Evolutionary conservation across 1,140 invertebrate genomes (phyloP).

Genomic region (Platorchestia sp.): DNA sequence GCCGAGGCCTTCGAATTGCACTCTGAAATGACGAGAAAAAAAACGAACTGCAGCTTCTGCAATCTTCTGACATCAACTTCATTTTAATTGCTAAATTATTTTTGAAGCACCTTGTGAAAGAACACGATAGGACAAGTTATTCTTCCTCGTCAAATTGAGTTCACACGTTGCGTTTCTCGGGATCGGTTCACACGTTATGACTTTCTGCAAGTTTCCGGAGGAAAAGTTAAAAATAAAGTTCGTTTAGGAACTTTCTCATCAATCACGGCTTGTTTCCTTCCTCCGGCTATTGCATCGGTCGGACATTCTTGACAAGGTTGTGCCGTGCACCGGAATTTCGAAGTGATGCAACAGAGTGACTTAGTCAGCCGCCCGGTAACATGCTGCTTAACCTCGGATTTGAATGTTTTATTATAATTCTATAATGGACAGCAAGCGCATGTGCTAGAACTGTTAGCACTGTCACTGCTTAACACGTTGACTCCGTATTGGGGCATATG

Average conservation of each 20-base stretch:
- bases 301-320: constrained; percentile 15
- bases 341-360: background rate
- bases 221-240: background rate
- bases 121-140: background rate
- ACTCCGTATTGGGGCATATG: no score
- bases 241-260: background rate
- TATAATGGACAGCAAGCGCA: no score
- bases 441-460: no score
- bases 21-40: background rate
- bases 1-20: background rate
- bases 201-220: background rate
- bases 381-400: background rate
- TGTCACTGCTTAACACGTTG: no score
- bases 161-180: background rate
- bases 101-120: background rate
- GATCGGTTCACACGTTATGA: background rate
- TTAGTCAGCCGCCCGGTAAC: background rate
- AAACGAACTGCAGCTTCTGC: background rate
- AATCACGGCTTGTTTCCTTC: background rate
- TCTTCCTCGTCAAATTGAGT: no score
- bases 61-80: background rate
- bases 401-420: no score
- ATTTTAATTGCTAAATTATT: background rate
- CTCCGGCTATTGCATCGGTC: background rate
- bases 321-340: background rate